Evolutionary conservation across 2,888 invertebrate genomes (phyloP), one percentile per base, ranked within the genome.

Genomic region (Oxystoma pomonae): DNA sequence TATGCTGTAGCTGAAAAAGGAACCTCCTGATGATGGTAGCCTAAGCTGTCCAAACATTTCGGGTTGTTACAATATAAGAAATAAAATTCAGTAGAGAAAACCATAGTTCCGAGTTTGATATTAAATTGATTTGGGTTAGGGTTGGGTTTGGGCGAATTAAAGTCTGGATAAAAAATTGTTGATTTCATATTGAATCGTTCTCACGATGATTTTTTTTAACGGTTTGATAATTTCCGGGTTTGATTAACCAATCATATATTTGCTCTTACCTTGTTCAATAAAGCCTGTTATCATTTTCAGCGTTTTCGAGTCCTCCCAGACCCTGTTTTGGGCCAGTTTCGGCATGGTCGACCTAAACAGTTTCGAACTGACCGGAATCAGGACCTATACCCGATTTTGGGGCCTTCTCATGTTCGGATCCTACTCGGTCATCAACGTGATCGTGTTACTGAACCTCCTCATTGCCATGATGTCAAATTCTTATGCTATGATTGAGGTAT

Each of bases 391-490:
- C 0, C 87, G 94, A 75, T 98, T 94, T 83, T 98, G 91, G 97
- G 96, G 96, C 0, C 86, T 98, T 61, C 86, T 98, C 2, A 97
- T 98, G 90, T 98, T 98, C 77, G 98, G 98, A 53, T 94, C 94
- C 2, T 98, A 98, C 81, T 96, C 96, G 63, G 96, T 95, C 67
- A 98, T 98, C 80, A 96, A 97, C 78, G 91, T 98, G 68, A 96
- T 98, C 72, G 98, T 98, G 0, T 85, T 98, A 20, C 86, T 98
- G 67, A 98, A 98, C 81, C 94, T 98, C 90, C 87, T 98, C 52
- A 98, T 98, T 77, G 98, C 98, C 75, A 98, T 98, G 98, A 98
- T 98, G 97, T 96, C 96, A 65, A 98, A 96, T 80, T 98, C 97
- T 0, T 98, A 98, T 81, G 96, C 97, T 82, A 93, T 96, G 67